These are phyloP conservation scores for Lindbergichthys nudifrons DNA, from an alignment of 2,797 vertebrate species.

Conservation along the genomic window DNA sequence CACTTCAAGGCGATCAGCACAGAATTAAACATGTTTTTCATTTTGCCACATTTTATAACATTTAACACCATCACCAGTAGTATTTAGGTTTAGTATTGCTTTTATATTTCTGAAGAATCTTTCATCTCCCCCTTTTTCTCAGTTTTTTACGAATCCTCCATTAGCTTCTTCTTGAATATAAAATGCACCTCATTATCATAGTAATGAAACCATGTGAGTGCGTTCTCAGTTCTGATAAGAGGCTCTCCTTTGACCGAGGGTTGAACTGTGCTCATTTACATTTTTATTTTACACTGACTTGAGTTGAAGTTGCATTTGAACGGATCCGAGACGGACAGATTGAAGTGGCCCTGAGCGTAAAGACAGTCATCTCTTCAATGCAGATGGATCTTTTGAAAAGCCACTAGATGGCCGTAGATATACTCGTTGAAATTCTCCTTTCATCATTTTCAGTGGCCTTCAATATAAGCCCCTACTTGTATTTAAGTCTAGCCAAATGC, in stretches of 20 bases:
- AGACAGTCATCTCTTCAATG: slow-evolving; percentile 52
- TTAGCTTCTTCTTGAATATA: slow-evolving; percentile 42
- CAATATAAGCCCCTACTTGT: slow-evolving; percentile 57
- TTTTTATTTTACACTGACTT: slow-evolving; percentile 65
- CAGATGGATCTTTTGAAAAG: slow-evolving; percentile 54
- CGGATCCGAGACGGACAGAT: slow-evolving; percentile 42
- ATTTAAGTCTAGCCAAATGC: slow-evolving; percentile 43
- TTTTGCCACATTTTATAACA: not conserved
- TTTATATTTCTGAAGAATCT: not conserved
- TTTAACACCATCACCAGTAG: not conserved
- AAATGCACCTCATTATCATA: slow-evolving; percentile 64
- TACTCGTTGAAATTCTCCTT: slow-evolving; percentile 56
- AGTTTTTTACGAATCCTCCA: slow-evolving; percentile 24
- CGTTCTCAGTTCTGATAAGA: slow-evolving; percentile 41
- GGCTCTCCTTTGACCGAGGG: slow-evolving; percentile 42
- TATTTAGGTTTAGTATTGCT: not conserved
- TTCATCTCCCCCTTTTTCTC: slow-evolving; percentile 23
- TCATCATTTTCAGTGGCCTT: slow-evolving; percentile 52
- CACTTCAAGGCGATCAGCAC: too few species aligned
- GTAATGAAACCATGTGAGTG: slow-evolving; percentile 47
- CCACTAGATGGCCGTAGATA: slow-evolving; percentile 8
- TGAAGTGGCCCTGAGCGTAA: slow-evolving; percentile 47
- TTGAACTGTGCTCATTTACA: slow-evolving; percentile 65
- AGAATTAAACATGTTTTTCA: not conserved
- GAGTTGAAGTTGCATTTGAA: slow-evolving; percentile 50